Evolutionary conservation across 2,888 invertebrate species (phyloP).

Genomic region (Hetaerina titia): DNA sequence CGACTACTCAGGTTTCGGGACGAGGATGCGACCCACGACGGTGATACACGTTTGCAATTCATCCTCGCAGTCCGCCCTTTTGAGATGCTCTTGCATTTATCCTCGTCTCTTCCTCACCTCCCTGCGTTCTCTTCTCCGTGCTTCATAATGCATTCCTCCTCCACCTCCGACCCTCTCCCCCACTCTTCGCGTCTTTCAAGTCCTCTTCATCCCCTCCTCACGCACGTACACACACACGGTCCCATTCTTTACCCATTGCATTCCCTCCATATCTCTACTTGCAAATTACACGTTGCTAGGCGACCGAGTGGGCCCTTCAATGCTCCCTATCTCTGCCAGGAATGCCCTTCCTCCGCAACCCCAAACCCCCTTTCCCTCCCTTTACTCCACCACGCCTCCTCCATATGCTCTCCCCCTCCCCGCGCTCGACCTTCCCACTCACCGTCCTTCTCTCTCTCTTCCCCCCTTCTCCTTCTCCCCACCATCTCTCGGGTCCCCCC

Average conservation of each 20-base stretch:
- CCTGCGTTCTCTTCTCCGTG: not conserved
- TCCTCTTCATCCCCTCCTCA: too few relatives aligned
- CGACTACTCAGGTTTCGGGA: not conserved
- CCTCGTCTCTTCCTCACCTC: not conserved
- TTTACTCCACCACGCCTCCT: not conserved
- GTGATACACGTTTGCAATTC: not conserved
- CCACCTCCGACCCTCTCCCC: not conserved
- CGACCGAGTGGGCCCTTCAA: not conserved
- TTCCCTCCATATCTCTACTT: not conserved
- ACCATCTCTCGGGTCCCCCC: not conserved
- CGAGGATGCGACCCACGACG: not conserved
- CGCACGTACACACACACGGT: not conserved
- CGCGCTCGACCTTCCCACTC: not conserved
- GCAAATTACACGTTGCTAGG: conserved; percentile 40
- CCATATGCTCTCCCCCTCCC: not conserved
- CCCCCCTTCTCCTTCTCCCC: not conserved
- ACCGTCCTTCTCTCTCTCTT: not conserved
- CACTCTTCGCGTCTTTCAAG: not conserved
- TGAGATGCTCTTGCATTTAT: not conserved
- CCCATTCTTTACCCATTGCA: not conserved
- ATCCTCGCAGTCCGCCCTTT: not conserved
- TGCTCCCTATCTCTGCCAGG: not conserved
- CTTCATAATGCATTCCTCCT: not conserved
- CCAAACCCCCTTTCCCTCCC: not conserved
- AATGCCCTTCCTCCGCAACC: not conserved